These are phyloP conservation scores for Antitype chi DNA, from an alignment of 2,888 invertebrate species.

Conservation along the genomic window DNA sequence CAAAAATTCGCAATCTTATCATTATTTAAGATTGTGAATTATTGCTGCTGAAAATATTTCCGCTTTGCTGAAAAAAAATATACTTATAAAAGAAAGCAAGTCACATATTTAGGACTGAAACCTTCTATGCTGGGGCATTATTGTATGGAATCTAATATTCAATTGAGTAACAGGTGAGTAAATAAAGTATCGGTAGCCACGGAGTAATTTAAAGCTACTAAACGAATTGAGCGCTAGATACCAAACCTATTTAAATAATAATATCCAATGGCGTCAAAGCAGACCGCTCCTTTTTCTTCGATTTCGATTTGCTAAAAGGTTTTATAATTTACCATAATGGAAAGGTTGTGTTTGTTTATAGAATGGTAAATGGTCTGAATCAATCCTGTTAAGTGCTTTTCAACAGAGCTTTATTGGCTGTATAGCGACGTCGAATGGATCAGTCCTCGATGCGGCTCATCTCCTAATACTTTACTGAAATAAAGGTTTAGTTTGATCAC, in stretches of 20 bases:
- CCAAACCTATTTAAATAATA: constrained; percentile 67
- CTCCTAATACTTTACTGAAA: constrained; percentile 53
- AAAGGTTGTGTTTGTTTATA: constrained; percentile 90
- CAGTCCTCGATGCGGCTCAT: constrained; percentile 69
- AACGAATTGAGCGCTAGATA: constrained; percentile 54
- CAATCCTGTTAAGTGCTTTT: constrained; percentile 90
- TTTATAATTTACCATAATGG: constrained; percentile 90
- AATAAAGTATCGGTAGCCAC: no score
- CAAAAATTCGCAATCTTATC: no score
- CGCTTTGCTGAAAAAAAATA: no score
- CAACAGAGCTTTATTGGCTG: constrained; percentile 89
- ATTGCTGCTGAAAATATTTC: neutral
- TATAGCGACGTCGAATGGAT: constrained; percentile 82
- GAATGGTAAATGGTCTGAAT: constrained; percentile 90
- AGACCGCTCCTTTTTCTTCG: constrained; percentile 77
- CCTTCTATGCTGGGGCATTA: neutral
- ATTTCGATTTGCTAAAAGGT: constrained; percentile 86
- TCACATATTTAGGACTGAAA: neutral
- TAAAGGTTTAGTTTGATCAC: constrained; percentile 53
- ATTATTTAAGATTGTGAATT: neutral
- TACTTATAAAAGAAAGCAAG: neutral
- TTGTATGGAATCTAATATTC: neutral
- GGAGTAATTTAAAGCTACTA: neutral
- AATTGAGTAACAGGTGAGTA: neutral
- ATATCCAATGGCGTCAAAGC: constrained; percentile 72